Percentiles rank a stretch among this genome's conserved stretches.
Evolutionary conservation across 1,140 invertebrate genomes (phyloP).

Genomic region (Venturia canescens): DNA sequence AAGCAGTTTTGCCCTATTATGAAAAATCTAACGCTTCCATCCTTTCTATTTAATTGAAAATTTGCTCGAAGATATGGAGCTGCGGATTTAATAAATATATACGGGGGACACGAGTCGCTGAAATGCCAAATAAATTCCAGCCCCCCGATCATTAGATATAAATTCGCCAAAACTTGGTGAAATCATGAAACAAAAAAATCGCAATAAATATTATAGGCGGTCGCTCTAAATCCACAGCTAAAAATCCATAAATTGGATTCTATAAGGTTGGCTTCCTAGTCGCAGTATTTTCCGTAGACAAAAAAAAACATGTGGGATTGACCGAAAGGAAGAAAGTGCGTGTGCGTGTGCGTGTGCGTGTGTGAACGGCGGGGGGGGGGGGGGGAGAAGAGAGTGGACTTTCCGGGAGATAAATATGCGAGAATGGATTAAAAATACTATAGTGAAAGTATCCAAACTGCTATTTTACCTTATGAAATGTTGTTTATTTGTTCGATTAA

Average conservation of each 20-base stretch:
- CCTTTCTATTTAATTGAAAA: no score
- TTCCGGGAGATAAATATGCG: not conserved
- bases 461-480: not conserved
- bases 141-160: no score
- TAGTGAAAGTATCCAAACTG: not conserved
- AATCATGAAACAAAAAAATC: not conserved
- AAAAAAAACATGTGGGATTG: not conserved
- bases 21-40: no score
- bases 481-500: not conserved
- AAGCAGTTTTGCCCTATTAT: no score
- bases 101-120: no score
- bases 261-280: conserved; percentile 21
- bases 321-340: not conserved
- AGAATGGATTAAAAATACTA: not conserved
- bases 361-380: not conserved
- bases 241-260: not conserved
- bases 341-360: no score
- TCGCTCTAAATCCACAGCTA: not conserved
- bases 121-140: no score
- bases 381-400: no score
- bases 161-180: not conserved
- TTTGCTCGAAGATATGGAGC: no score
- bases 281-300: conserved; percentile 8
- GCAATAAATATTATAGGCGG: not conserved
- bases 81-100: no score